Percentiles rank a stretch among this genome's conserved stretches.
phyloP scores from a whole-genome alignment of 2,113 vertebrate species.

The Halichoeres trimaculatus region DNA sequence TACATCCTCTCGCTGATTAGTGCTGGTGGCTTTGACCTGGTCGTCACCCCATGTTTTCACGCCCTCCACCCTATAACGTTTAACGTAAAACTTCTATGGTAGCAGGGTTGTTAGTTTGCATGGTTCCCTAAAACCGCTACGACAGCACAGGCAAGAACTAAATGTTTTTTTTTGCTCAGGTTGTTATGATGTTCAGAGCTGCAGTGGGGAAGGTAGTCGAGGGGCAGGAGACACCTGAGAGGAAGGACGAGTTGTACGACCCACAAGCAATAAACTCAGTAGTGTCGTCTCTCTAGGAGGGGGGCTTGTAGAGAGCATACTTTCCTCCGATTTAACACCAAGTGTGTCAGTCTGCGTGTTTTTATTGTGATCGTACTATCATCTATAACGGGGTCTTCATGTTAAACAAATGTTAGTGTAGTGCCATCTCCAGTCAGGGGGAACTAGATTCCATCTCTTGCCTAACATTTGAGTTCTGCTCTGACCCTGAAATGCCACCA shows the following conservation, averaged over 20 bases:
- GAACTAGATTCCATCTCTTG: slow-evolving; percentile 38
- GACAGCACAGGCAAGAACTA: neutral
- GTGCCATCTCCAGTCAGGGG: slow-evolving; percentile 49
- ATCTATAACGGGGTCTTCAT: slow-evolving; percentile 16
- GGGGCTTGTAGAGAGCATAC: slow-evolving; percentile 7
- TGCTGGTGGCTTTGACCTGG: slow-evolving; percentile 50
- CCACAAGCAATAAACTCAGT: slow-evolving; percentile 21
- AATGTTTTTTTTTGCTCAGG: slow-evolving; percentile 1
- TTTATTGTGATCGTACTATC: slow-evolving; percentile 33
- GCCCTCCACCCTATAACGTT: slow-evolving; percentile 4
- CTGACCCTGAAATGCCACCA: slow-evolving; percentile 46
- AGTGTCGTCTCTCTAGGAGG: slow-evolving; percentile 41
- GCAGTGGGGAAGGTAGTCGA: neutral
- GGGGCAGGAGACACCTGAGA: slow-evolving; percentile 34
- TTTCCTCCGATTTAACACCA: slow-evolving; percentile 18
- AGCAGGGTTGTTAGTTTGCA: slow-evolving; percentile 2
- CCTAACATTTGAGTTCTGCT: slow-evolving; percentile 45
- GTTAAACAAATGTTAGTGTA: slow-evolving; percentile 52
- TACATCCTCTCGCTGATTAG: slow-evolving; percentile 51
- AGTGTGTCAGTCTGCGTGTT: slow-evolving; percentile 26
- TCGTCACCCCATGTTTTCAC: slow-evolving; percentile 18
- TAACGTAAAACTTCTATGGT: slow-evolving; percentile 9
- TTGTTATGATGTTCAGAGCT: neutral
- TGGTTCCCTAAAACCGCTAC: neutral
- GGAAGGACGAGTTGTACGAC: slow-evolving; percentile 26